Conservation (phyloP, 2,888 invertebrate species). For the Meliscaeva auricollis region DNA sequence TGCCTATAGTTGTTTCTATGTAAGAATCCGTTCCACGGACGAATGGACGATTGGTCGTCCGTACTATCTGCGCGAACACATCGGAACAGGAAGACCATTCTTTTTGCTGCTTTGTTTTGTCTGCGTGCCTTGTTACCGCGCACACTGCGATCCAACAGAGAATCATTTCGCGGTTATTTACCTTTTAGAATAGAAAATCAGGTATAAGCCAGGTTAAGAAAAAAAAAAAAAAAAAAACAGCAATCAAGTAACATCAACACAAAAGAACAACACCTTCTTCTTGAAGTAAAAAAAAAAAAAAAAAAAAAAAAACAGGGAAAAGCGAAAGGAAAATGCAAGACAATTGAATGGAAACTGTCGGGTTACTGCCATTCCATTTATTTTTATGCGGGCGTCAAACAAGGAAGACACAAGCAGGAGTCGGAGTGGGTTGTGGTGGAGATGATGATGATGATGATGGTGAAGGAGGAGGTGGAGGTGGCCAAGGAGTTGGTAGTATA, state of each 20-base stretch:
- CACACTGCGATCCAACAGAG: slow-evolving; percentile 59
- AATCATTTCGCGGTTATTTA: slow-evolving; percentile 76
- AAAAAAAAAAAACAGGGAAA: slow-evolving; percentile 44
- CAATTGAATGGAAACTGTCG: slow-evolving; percentile 75
- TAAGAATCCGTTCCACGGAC: slow-evolving; percentile 13
- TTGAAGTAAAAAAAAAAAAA: neutral
- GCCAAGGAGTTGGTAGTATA: neutral
- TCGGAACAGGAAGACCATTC: slow-evolving; percentile 76
- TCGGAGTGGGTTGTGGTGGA: slow-evolving; percentile 36
- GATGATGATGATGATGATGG: slow-evolving; percentile 22
- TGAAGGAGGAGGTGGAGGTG: neutral
- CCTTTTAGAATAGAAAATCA: slow-evolving; percentile 61
- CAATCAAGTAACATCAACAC: slow-evolving; percentile 31
- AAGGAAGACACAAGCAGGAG: slow-evolving; percentile 57
- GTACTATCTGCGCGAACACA: slow-evolving; percentile 64
- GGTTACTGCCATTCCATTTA: slow-evolving; percentile 73
- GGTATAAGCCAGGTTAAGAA: slow-evolving; percentile 38
- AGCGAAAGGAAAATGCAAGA: slow-evolving; percentile 75
- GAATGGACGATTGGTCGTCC: slow-evolving; percentile 22
- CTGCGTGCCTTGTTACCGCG: slow-evolving; percentile 74
- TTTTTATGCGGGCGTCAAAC: slow-evolving; percentile 76
- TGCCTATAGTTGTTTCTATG: slow-evolving; percentile 16
- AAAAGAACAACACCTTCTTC: slow-evolving; percentile 43
- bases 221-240: neutral
- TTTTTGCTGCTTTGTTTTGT: slow-evolving; percentile 63